These are phyloP conservation scores for Hylia prasina DNA, from an alignment of 2,113 vertebrate species.

Conservation along the genomic window DNA sequence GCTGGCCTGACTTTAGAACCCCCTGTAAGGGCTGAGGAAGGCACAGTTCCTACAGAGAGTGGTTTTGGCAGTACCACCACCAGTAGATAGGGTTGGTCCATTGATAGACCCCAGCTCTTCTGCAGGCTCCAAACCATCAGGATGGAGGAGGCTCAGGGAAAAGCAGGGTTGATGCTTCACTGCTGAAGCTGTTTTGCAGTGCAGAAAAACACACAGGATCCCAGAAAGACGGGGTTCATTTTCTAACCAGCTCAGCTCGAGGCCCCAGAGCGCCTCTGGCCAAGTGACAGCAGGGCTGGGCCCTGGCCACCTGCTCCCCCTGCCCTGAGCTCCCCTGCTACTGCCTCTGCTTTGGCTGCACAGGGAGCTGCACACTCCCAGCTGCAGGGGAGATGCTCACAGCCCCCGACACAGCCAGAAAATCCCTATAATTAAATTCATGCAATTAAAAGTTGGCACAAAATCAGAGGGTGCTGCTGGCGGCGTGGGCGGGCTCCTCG, in stretches of 20 bases:
- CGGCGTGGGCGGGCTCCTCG: not conserved
- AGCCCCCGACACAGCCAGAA: not conserved
- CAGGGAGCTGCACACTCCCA: not conserved
- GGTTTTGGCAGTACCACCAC: not conserved
- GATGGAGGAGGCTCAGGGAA: not conserved
- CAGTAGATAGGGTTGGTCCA: not conserved
- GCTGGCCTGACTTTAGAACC: not conserved
- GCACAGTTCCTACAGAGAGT: not conserved
- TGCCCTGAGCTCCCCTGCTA: not conserved
- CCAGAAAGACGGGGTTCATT: rapidly evolving
- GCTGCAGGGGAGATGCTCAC: not conserved
- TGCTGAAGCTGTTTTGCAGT: not conserved
- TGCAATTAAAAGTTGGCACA: not conserved
- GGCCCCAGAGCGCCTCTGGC: not conserved
- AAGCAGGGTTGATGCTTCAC: not conserved
- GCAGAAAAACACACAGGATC: not conserved
- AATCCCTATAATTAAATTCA: slow-evolving; percentile 18
- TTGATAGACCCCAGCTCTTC: rapidly evolving
- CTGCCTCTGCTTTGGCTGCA: not conserved
- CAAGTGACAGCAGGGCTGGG: not conserved
- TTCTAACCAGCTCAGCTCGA: not conserved
- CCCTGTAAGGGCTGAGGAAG: not conserved
- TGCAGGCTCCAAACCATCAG: not conserved
- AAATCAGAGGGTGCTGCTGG: not conserved
- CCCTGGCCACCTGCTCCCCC: rapidly evolving